phyloP scores from a whole-genome alignment of 2,888 invertebrate genomes.

The Cephus spinipes region DNA sequence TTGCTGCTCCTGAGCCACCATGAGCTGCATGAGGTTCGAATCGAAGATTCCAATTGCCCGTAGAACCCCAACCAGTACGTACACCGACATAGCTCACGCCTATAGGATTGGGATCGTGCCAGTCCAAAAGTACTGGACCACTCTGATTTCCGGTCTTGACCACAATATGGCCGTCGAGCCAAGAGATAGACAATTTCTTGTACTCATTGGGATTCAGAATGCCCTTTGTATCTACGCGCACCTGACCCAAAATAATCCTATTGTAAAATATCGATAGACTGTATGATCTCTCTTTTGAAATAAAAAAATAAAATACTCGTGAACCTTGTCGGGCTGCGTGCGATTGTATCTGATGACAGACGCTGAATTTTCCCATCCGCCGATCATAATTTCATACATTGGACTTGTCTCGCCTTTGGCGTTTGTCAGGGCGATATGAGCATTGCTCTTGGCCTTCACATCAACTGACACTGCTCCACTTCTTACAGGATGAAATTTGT shows the following conservation, averaged over 20 bases:
- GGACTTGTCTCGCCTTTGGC: slow-evolving; percentile 71
- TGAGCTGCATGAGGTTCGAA: slow-evolving; percentile 43
- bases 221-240: slow-evolving; percentile 71
- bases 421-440: slow-evolving; percentile 73
- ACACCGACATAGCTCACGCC: slow-evolving; percentile 74
- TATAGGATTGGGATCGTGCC: slow-evolving; percentile 73
- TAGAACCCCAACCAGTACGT: slow-evolving; percentile 75
- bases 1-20: slow-evolving; percentile 19
- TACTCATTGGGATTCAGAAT: slow-evolving; percentile 71
- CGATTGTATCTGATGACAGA: slow-evolving; percentile 75
- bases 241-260: slow-evolving; percentile 57
- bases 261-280: neutral
- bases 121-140: slow-evolving; percentile 71
- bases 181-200: slow-evolving; percentile 71
- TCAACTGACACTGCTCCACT: slow-evolving; percentile 71
- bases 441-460: slow-evolving; percentile 75
- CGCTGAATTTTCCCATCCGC: slow-evolving; percentile 77
- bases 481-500: slow-evolving; percentile 71
- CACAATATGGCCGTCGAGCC: slow-evolving; percentile 70
- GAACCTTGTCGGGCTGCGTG: slow-evolving; percentile 75
- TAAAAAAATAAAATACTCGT: slow-evolving; percentile 26
- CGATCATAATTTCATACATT: slow-evolving; percentile 77
- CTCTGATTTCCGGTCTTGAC: slow-evolving; percentile 68
- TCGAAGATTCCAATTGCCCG: slow-evolving; percentile 73
- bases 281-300: neutral